phyloP scores from a whole-genome alignment of 2,888 invertebrate genomes.

The Polydrusus pterygomalis region DNA sequence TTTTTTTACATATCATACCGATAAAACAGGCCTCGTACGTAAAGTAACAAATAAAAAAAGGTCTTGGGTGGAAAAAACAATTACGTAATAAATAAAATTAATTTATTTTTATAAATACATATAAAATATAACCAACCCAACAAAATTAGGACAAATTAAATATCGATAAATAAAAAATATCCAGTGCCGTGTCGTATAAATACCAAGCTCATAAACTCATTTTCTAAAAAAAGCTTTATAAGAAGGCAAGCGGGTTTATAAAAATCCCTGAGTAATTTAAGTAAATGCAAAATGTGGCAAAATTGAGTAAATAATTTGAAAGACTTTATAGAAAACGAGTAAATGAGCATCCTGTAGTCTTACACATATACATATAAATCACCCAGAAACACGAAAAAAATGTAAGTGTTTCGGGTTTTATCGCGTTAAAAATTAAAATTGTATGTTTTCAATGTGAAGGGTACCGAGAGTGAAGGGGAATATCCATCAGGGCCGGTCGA shows the following conservation, averaged over 20 bases:
- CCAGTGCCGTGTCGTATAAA: slow-evolving; percentile 9
- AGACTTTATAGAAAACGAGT: slow-evolving; percentile 20
- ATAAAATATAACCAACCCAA: slow-evolving; percentile 33
- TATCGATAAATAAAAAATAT: slow-evolving; percentile 17
- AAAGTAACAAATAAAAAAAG: too few species aligned
- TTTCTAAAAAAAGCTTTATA: slow-evolving; percentile 19
- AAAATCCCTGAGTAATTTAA: slow-evolving; percentile 31
- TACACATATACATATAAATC: too few species aligned
- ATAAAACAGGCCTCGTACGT: too few species aligned
- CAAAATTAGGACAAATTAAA: slow-evolving; percentile 12
- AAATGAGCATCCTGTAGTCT: slow-evolving; percentile 7
- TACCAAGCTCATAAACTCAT: slow-evolving; percentile 4
- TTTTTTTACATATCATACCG: too few species aligned
- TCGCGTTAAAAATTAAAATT: too few species aligned
- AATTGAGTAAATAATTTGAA: slow-evolving; percentile 11
- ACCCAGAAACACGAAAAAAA: too few species aligned
- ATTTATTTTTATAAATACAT: slow-evolving; percentile 27
- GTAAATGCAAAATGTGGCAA: neutral
- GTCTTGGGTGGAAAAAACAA: slow-evolving; percentile 14
- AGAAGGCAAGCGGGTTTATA: slow-evolving; percentile 29
- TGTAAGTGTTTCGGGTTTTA: too few species aligned
- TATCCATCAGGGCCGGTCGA: too few species aligned
- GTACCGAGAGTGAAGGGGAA: too few species aligned
- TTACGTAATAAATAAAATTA: slow-evolving; percentile 1
- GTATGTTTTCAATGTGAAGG: too few species aligned